phyloP scores from a whole-genome alignment of 2,113 vertebrate species.

The Brachyistius frenatus region DNA sequence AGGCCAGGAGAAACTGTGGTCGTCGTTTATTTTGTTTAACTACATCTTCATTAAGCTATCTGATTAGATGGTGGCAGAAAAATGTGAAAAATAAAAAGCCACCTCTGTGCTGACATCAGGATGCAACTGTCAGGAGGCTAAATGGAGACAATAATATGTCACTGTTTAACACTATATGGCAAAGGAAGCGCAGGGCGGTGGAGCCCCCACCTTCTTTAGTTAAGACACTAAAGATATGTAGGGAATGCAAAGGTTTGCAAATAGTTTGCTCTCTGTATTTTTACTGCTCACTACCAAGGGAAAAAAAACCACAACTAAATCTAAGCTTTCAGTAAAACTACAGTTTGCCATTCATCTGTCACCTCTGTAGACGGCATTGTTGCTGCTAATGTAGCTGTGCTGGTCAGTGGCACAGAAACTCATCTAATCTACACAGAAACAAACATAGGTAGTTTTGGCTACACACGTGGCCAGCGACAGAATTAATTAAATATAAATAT shows the following conservation, averaged over 20 bases:
- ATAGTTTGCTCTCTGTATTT: slow-evolving; percentile 87
- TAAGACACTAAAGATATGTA: slow-evolving; percentile 96
- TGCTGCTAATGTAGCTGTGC: background rate
- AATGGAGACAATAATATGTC: slow-evolving; percentile 85
- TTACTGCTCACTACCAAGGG: slow-evolving; percentile 85
- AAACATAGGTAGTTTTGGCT: slow-evolving; percentile 80
- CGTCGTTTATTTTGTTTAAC: slow-evolving; percentile 79
- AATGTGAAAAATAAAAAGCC: slow-evolving; percentile 43
- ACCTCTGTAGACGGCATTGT: slow-evolving; percentile 26
- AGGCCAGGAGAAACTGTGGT: slow-evolving; percentile 88
- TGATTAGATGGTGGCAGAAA: slow-evolving; percentile 55
- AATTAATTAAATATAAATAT: slow-evolving; percentile 81
- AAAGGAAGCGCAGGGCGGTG: slow-evolving; percentile 86
- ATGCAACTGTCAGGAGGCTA: slow-evolving; percentile 84
- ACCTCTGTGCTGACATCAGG: slow-evolving; percentile 54
- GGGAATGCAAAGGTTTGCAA: slow-evolving; percentile 93
- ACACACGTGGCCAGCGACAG: slow-evolving; percentile 61
- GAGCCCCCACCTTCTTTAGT: slow-evolving; percentile 88
- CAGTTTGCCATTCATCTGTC: slow-evolving; percentile 74
- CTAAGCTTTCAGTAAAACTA: slow-evolving; percentile 82
- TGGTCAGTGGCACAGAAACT: slow-evolving; percentile 43
- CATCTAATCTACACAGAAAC: slow-evolving; percentile 58
- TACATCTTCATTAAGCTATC: slow-evolving; percentile 67
- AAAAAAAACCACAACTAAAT: slow-evolving; percentile 52
- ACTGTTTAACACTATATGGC: slow-evolving; percentile 92